Conservation (phyloP, 37 sponge, comb jelly and placozoan species). For the Ianthella basta region DNA sequence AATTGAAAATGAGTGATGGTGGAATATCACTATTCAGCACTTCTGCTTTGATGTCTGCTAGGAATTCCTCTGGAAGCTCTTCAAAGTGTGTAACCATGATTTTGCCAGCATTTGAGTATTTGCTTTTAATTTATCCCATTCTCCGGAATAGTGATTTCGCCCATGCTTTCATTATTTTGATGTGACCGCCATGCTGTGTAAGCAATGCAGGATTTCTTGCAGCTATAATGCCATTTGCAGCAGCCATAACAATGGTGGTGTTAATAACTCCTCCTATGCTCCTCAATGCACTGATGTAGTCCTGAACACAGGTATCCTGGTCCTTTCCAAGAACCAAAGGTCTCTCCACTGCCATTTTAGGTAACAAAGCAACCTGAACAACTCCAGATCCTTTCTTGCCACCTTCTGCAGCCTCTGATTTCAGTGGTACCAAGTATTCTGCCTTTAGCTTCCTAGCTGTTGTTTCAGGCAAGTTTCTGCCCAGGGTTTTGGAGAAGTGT, state of each 20-base stretch:
- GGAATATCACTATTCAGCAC: constrained; percentile 64
- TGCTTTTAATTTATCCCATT: constrained; percentile 63
- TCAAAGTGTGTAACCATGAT: constrained; percentile 40
- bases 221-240: constrained; percentile 17
- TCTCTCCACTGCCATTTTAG: too few species aligned
- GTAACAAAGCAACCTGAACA: too few species aligned
- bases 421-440: neutral
- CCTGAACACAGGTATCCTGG: constrained; percentile 1
- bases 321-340: constrained; percentile 24
- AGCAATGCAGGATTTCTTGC: constrained; percentile 13
- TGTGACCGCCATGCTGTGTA: constrained; percentile 20
- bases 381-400: too few species aligned
- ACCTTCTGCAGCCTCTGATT: neutral
- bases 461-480: constrained; percentile 11
- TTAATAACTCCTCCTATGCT: constrained; percentile 14
- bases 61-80: constrained; percentile 39
- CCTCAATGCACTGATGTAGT: neutral
- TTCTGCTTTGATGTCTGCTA: constrained; percentile 38
- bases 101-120: constrained; percentile 53
- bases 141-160: constrained; percentile 44
- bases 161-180: constrained; percentile 50
- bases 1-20: constrained; percentile 44
- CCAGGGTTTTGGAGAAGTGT: constrained; percentile 3
- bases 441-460: neutral
- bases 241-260: constrained; percentile 1